These are phyloP conservation scores for Ridgeia piscesae DNA, from an alignment of 1,140 invertebrate species.

Conservation along the genomic window DNA sequence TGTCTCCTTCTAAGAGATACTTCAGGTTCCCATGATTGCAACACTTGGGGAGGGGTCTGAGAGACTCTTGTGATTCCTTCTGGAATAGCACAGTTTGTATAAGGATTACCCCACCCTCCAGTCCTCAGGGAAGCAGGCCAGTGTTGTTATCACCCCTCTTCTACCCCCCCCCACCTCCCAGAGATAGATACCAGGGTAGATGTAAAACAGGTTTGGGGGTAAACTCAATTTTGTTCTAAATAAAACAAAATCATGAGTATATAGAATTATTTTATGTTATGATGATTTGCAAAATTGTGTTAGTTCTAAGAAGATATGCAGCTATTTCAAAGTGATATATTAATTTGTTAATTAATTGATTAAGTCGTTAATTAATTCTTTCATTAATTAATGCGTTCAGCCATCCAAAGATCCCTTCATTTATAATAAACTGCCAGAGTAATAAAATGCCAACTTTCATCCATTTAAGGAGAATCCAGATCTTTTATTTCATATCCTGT, in stretches of 20 bases:
- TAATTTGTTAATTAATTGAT: too few relatives aligned
- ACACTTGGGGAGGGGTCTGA: not conserved
- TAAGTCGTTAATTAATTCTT: too few relatives aligned
- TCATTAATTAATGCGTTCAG: too few relatives aligned
- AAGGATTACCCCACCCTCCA: not conserved
- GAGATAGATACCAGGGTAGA: too few relatives aligned
- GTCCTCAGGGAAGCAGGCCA: not conserved
- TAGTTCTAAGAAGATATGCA: too few relatives aligned
- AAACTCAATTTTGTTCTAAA: too few relatives aligned
- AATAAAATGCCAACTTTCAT: not conserved
- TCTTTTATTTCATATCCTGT: not conserved
- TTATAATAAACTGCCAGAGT: too few relatives aligned
- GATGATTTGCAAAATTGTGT: not conserved
- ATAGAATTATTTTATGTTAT: not conserved
- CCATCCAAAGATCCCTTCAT: too few relatives aligned
- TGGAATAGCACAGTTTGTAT: not conserved
- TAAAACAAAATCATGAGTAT: not conserved
- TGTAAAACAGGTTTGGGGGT: too few relatives aligned
- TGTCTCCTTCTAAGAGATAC: not conserved
- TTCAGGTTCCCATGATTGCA: not conserved
- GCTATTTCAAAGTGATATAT: too few relatives aligned
- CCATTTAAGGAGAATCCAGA: not conserved
- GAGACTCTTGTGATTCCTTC: not conserved
- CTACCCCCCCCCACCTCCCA: too few relatives aligned
- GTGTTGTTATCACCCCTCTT: not conserved